Percentiles rank a stretch among this genome's conserved stretches.
phyloP scores from a whole-genome alignment of 2,888 invertebrate genomes.

The Tholera decimalis region DNA sequence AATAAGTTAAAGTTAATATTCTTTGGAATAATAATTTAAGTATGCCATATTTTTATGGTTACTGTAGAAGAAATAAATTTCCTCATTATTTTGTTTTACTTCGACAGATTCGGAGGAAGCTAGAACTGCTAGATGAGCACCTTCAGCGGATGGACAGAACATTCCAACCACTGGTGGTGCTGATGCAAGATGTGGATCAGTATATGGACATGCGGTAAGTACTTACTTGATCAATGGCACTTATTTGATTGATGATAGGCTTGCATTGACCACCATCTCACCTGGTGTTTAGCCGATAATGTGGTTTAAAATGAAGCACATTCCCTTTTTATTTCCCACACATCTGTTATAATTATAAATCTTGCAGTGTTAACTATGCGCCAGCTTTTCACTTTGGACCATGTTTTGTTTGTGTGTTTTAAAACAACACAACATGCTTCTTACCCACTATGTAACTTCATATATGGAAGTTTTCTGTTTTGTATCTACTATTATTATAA shows the following conservation, averaged over 20 bases:
- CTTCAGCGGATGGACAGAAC: constrained; percentile 5
- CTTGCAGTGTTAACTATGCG: too few relatives aligned
- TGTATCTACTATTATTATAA: neutral
- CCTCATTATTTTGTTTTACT: neutral
- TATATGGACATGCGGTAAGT: constrained; percentile 11
- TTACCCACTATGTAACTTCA: neutral
- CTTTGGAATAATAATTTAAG: too few relatives aligned
- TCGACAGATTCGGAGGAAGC: constrained; percentile 2
- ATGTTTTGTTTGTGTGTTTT: too few relatives aligned
- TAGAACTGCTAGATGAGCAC: neutral
- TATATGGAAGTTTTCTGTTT: neutral
- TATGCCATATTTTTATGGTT: neutral
- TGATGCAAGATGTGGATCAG: neutral
- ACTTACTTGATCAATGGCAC: neutral
- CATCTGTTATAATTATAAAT: too few relatives aligned
- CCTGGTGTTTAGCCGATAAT: too few relatives aligned
- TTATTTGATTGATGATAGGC: neutral
- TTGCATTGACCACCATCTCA: too few relatives aligned
- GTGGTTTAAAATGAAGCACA: too few relatives aligned
- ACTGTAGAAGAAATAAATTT: neutral
- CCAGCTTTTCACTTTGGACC: too few relatives aligned
- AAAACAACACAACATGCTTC: too few relatives aligned
- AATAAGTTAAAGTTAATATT: too few relatives aligned
- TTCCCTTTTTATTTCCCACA: too few relatives aligned
- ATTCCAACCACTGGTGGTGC: constrained; percentile 9